phyloP scores from a whole-genome alignment of 2,888 invertebrate species.

The Scaptomyza reducta region DNA sequence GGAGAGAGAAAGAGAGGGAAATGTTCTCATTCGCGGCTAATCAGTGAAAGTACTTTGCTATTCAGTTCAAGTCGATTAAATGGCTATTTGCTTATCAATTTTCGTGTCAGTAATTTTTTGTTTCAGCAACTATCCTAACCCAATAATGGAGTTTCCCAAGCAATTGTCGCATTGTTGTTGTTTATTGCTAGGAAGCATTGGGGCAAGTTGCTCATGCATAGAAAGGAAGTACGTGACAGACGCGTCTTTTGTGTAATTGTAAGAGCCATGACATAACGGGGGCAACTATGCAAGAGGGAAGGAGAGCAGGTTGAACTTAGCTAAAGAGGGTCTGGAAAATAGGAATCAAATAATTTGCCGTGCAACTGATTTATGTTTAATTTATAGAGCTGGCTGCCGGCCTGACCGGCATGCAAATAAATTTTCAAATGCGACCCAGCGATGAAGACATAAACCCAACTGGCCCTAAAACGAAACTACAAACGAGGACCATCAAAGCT shows the following conservation, averaged over 20 bases:
- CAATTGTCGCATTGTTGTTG: conserved; percentile 61
- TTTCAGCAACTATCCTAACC: background rate
- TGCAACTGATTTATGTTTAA: conserved; percentile 76
- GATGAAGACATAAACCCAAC: conserved; percentile 73
- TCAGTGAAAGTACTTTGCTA: conserved; percentile 63
- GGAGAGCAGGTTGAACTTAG: background rate
- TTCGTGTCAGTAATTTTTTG: conserved; percentile 44
- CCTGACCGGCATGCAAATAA: conserved; percentile 76
- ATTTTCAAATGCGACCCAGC: conserved; percentile 57
- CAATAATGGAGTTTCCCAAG: background rate
- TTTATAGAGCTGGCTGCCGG: conserved; percentile 70
- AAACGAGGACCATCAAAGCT: conserved; percentile 48
- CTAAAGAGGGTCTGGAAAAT: conserved; percentile 57
- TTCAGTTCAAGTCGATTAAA: conserved; percentile 70
- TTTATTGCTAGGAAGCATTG: conserved; percentile 52
- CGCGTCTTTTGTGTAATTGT: conserved; percentile 58
- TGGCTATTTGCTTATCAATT: conserved; percentile 75
- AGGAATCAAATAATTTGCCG: conserved; percentile 76
- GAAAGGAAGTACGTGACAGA: conserved; percentile 54
- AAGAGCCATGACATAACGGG: conserved; percentile 5
- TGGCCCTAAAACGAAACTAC: conserved; percentile 52
- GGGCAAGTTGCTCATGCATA: conserved; percentile 51
- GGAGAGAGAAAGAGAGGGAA: background rate
- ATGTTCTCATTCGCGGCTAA: conserved; percentile 56
- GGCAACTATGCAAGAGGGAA: background rate